phyloP scores from a whole-genome alignment of 2,113 vertebrate genomes.

The Struthidea cinerea region DNA sequence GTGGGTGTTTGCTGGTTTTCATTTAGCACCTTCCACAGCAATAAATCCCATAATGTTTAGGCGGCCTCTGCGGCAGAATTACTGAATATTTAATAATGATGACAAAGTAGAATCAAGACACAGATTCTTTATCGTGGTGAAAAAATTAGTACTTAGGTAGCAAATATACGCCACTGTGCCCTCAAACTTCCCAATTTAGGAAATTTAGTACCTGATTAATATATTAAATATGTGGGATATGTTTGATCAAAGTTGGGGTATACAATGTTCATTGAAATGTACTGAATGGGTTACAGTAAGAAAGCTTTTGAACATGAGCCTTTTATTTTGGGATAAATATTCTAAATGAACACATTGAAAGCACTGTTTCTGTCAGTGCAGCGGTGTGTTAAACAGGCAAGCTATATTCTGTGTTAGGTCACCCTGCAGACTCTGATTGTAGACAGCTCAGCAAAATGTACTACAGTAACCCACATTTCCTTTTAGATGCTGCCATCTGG shows the following conservation, averaged over 20 bases:
- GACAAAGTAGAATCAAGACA: not conserved
- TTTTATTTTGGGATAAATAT: not conserved
- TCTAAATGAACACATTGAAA: not conserved
- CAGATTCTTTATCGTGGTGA: not conserved
- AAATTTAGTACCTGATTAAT: not conserved
- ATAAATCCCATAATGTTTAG: not conserved
- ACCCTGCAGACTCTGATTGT: not conserved
- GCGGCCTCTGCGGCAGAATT: not conserved
- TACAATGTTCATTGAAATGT: not conserved
- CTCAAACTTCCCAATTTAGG: not conserved
- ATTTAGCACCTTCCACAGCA: not conserved
- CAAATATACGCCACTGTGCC: not conserved
- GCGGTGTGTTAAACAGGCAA: not conserved
- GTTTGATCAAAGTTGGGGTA: not conserved
- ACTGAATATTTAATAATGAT: not conserved
- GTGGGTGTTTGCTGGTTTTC: not conserved
- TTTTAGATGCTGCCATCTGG: not conserved
- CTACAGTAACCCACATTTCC: not conserved
- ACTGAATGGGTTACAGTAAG: not conserved
- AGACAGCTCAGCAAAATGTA: not conserved
- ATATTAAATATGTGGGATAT: not conserved
- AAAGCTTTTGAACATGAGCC: not conserved
- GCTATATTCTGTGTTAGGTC: not conserved
- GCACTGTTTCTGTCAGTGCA: not conserved
- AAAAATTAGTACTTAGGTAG: not conserved